These are phyloP conservation scores for Brachionus manjavacas DNA, from an alignment of 1,140 invertebrate species.

Conservation along the genomic window DNA sequence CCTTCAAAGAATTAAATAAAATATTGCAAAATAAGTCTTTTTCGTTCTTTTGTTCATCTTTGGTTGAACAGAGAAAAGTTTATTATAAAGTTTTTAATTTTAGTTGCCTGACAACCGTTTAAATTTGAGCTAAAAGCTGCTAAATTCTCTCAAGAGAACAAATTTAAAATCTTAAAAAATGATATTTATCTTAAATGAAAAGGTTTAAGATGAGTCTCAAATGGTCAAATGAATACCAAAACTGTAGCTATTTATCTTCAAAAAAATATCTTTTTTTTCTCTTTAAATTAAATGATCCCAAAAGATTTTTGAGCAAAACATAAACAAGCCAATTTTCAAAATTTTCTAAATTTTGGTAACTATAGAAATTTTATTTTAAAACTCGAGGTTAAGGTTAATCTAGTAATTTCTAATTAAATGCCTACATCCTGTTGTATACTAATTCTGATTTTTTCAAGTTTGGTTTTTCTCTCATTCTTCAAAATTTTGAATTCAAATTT, in stretches of 20 bases:
- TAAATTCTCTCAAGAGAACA: slow-evolving; percentile 32
- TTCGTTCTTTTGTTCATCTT: background rate
- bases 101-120: slow-evolving; percentile 29
- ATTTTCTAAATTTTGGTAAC: slow-evolving; percentile 1
- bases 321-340: slow-evolving; percentile 11
- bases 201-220: background rate
- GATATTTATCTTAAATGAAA: background rate
- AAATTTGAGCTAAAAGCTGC: background rate
- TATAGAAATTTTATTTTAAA: background rate
- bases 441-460: background rate
- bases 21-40: slow-evolving; percentile 39
- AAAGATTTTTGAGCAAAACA: background rate
- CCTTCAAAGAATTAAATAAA: background rate
- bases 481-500: background rate
- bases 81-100: background rate
- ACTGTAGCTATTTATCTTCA: background rate
- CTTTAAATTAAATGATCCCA: background rate
- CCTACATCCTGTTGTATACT: background rate
- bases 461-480: background rate
- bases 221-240: background rate
- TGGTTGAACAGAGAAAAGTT: background rate
- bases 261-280: background rate
- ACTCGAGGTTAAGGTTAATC: slow-evolving; percentile 18
- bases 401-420: slow-evolving; percentile 15
- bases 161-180: background rate